A percentile compares a stretch with the other conserved stretches of the same genome.
These are phyloP conservation scores for Prenolepis imparis DNA, from an alignment of 2,888 invertebrate species.

Conservation along the genomic window DNA sequence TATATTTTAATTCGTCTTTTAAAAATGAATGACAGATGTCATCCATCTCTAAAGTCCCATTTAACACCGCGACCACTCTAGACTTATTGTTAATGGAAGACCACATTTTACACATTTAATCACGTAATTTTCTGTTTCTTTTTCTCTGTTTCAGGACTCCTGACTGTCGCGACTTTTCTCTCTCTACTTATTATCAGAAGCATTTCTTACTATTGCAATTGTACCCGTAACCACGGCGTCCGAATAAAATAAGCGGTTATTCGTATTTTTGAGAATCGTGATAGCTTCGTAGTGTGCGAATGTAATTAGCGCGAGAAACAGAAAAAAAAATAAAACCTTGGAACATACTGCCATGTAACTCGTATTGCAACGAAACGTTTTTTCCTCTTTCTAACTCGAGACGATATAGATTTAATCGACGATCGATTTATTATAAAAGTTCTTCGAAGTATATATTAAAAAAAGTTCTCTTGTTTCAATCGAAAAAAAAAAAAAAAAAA, in stretches of 20 bases:
- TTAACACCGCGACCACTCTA: too few species aligned
- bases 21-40: too few species aligned
- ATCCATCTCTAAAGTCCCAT: too few species aligned
- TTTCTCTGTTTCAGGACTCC: constrained; percentile 76
- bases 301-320: constrained; percentile 79
- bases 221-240: constrained; percentile 79
- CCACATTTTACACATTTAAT: background rate
- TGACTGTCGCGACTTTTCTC: constrained; percentile 78
- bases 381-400: constrained; percentile 79
- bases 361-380: constrained; percentile 81
- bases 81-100: background rate
- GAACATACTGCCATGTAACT: constrained; percentile 79
- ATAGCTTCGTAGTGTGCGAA: constrained; percentile 82
- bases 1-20: too few species aligned
- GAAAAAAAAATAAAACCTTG: constrained; percentile 57
- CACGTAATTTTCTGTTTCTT: constrained; percentile 46
- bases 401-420: constrained; percentile 73
- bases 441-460: constrained; percentile 67
- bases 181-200: constrained; percentile 82
- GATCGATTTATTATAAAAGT: constrained; percentile 76
- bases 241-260: constrained; percentile 76
- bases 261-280: constrained; percentile 81
- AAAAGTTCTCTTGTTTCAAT: constrained; percentile 76
- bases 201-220: constrained; percentile 81
- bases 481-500: constrained; percentile 74